Base-by-base conservation (phyloP, 2,113 vertebrate species). In the Phaetusa simplex region DNA sequence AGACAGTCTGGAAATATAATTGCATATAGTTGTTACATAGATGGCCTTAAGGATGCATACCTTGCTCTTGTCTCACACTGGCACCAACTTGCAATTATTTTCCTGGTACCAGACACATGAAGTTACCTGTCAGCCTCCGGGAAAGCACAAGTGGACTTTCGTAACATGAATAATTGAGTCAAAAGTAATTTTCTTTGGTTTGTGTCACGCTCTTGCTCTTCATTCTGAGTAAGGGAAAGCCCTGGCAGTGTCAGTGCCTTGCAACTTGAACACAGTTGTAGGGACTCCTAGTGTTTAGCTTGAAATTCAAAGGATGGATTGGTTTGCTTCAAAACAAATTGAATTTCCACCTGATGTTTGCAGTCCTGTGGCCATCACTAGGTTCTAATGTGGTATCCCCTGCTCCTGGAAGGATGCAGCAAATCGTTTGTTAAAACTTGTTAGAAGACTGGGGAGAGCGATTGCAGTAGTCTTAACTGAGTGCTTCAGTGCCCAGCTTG, bases 71-170 rank as follows among this genome's bases (percentile, higher is more conserved):
- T 91, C 78, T 94, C 70, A 58, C 53, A 18, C 61, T 95, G 89
- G 62, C 87, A 96, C 43, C 61, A 87, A 43, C 70, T 91, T 94
- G 89, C 73, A 82, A 38, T 85, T 95, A 80, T 90, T 95, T 91
- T 88, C 66, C 83, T 82, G 27, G 67, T 96, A 77, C 49, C 49
- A 88, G 92, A 56, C 8, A 4, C 89, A 82, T 82, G 49, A 94
- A 87, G 85, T 73, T 94, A 92, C 78, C 82, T 90, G 62, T 93
- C 76, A 96, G 79, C 61, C 74, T 88, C 73, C 86, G 49, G 62
- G 74, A 90, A 92, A 82, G 85, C 36, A 32, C 82, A 80, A 86
- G 36, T 64, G 62, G 70, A 62, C 49, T 96, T 95, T 96, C 4
- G 0, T 82, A 85, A 85, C 56, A 29, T 61, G 73, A 87, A 91